Conservation (phyloP, 2,888 invertebrate genomes). For the Macaria liturata region DNA sequence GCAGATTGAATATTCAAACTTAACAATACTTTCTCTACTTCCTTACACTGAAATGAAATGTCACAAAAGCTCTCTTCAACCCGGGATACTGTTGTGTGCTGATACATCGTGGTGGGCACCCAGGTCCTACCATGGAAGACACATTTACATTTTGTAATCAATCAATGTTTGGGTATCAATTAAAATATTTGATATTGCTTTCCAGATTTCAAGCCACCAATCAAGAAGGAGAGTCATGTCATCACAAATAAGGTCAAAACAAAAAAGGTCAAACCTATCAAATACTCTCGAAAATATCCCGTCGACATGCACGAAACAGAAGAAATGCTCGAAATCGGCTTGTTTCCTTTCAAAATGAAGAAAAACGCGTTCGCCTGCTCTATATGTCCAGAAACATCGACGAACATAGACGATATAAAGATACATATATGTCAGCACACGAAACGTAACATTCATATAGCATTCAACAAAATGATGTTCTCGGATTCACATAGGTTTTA, state of each 20-base stretch:
- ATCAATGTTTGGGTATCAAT: not conserved
- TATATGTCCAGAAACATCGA: slow-evolving; percentile 60
- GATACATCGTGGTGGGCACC: no score
- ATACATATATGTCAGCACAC: slow-evolving; percentile 58
- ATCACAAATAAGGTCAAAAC: slow-evolving; percentile 42
- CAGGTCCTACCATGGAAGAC: no score
- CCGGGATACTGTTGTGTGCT: no score
- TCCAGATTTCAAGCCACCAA: slow-evolving; percentile 29
- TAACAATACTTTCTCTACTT: no score
- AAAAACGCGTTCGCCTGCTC: slow-evolving; percentile 61
- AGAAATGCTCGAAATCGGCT: slow-evolving; percentile 54
- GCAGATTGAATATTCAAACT: no score
- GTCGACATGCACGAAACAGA: slow-evolving; percentile 56
- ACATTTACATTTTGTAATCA: no score
- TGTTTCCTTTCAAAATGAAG: slow-evolving; percentile 71
- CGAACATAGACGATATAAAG: slow-evolving; percentile 58
- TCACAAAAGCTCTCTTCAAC: no score
- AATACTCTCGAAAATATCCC: slow-evolving; percentile 45
- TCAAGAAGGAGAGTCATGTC: slow-evolving; percentile 55
- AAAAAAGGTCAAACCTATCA: slow-evolving; percentile 38
- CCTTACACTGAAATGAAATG: no score
- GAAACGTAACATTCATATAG: slow-evolving; percentile 54
- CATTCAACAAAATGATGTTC: slow-evolving; percentile 68
- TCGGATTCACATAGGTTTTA: slow-evolving; percentile 62
- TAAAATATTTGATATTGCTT: not conserved